These are phyloP conservation scores for Atopsyche davidsoni DNA, from an alignment of 1,140 invertebrate genomes.

Conservation along the genomic window DNA sequence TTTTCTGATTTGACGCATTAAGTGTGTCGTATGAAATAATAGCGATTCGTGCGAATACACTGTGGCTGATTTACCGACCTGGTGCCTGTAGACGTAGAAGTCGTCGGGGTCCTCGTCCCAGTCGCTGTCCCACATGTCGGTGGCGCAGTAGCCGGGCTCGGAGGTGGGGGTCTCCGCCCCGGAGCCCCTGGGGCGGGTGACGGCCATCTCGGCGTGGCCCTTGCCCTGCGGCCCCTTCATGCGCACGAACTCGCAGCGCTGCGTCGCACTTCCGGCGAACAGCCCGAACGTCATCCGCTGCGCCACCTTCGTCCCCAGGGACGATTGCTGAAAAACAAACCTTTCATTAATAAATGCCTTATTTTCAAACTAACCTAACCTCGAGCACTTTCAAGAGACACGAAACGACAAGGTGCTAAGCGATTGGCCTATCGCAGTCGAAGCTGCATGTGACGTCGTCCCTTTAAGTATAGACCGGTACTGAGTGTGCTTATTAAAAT, in stretches of 20 bases:
- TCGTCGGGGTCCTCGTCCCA: slow-evolving; percentile 83
- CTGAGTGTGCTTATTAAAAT: no score
- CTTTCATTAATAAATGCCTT: not conserved
- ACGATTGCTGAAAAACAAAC: slow-evolving; percentile 65
- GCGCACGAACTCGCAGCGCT: slow-evolving; percentile 93
- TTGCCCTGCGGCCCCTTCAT: slow-evolving; percentile 96
- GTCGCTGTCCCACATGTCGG: slow-evolving; percentile 80
- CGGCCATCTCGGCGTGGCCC: slow-evolving; percentile 97
- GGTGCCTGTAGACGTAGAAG: slow-evolving; percentile 70
- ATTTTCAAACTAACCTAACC: no score
- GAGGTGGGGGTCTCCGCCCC: slow-evolving; percentile 92
- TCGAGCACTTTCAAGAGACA: no score
- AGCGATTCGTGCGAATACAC: no score
- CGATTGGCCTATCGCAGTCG: no score
- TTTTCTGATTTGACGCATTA: no score
- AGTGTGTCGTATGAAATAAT: no score
- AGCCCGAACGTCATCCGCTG: slow-evolving; percentile 94
- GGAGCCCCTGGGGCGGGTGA: slow-evolving; percentile 83
- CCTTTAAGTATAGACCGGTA: no score
- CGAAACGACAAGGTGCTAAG: no score
- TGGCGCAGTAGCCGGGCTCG: slow-evolving; percentile 80
- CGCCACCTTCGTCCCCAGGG: slow-evolving; percentile 88
- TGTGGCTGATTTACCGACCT: no score
- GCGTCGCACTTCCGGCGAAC: slow-evolving; percentile 66
- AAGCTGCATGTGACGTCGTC: no score